Evolutionary conservation across 2,797 vertebrate genomes (phyloP).

Genomic region (Mus minutoides): DNA sequence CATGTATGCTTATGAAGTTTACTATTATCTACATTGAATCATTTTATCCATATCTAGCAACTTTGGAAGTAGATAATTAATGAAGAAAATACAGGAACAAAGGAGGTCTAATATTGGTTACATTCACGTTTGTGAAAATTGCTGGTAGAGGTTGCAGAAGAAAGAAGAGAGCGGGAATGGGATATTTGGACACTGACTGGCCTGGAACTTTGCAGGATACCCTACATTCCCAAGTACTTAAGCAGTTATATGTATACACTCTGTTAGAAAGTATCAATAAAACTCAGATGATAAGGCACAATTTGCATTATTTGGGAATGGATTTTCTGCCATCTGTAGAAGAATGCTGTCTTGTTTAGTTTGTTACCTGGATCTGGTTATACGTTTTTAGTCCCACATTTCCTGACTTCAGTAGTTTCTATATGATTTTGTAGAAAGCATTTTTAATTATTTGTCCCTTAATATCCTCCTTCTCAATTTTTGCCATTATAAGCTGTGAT

Average conservation of each 20-base stretch:
- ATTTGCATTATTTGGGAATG: not conserved
- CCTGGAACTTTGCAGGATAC: too few species aligned
- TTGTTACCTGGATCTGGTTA: fast-evolving
- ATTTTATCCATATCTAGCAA: slow-evolving; percentile 1
- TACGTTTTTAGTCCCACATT: not conserved
- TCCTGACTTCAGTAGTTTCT: not conserved
- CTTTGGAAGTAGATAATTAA: not conserved
- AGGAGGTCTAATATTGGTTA: not conserved
- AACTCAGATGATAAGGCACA: not conserved
- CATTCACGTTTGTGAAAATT: not conserved
- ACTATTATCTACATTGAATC: not conserved
- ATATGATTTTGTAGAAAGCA: not conserved
- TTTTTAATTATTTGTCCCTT: not conserved
- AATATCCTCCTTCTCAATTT: not conserved
- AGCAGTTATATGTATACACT: not conserved
- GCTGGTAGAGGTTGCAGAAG: not conserved
- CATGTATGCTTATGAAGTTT: not conserved
- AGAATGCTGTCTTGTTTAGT: not conserved
- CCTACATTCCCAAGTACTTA: not conserved
- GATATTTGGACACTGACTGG: not conserved
- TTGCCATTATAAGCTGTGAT: not conserved
- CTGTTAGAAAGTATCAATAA: not conserved
- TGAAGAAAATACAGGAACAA: not conserved
- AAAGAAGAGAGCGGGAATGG: not conserved
- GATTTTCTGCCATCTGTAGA: not conserved